Percentiles rank a stretch among this genome's conserved stretches.
phyloP scores from a whole-genome alignment of 2,113 vertebrate genomes.

The Chinchilla lanigera region DNA sequence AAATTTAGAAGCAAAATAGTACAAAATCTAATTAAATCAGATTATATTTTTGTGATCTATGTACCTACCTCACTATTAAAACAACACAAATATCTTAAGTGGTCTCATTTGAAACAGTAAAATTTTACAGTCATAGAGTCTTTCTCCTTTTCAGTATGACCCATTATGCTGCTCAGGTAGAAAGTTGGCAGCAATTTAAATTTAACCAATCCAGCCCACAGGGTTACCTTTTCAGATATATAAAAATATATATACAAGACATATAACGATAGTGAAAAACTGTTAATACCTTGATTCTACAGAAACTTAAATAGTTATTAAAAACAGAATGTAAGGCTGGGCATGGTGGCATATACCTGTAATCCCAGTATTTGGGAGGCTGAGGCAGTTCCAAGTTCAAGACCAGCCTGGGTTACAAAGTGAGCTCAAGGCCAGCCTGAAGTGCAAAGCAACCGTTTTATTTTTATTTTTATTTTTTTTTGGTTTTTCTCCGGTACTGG shows the following conservation, averaged over 20 bases:
- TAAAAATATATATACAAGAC: neutral
- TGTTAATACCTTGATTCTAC: neutral
- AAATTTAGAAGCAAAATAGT: constrained; percentile 56
- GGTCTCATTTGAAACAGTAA: constrained; percentile 26
- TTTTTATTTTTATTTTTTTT: too few species aligned
- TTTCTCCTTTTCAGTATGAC: neutral
- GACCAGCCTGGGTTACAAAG: too few species aligned
- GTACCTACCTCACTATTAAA: neutral
- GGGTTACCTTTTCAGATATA: neutral
- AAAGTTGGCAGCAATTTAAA: neutral
- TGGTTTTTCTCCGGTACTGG: too few species aligned
- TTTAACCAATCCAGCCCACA: neutral
- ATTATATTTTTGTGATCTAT: neutral
- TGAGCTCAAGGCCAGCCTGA: too few species aligned
- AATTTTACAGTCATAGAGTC: neutral
- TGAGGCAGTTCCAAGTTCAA: too few species aligned
- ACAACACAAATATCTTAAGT: constrained; percentile 38
- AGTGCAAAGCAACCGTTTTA: too few species aligned
- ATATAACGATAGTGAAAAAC: too few species aligned
- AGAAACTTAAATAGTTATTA: neutral
- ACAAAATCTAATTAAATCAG: constrained; percentile 38
- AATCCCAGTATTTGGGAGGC: too few species aligned
- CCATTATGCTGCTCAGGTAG: neutral
- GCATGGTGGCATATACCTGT: too few species aligned
- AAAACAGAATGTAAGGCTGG: neutral